Base-by-base conservation (phyloP, 2,113 vertebrate genomes). In the Galbula dea region DNA sequence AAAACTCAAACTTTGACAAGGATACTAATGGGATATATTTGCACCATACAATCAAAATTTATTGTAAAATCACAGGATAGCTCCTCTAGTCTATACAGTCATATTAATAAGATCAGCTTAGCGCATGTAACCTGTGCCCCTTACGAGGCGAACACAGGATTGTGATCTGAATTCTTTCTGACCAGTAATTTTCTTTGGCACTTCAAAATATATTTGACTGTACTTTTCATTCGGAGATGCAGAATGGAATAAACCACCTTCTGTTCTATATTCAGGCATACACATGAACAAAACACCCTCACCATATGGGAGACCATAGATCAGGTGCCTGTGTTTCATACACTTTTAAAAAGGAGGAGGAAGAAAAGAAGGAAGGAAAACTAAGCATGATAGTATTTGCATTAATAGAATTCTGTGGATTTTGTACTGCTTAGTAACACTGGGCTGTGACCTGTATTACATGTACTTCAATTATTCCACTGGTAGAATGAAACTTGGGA, bases 101-200 rank as follows among this genome's bases (percentile, higher is more conserved):
- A 0, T 43, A 48, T 65, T 32, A 74, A 3, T 19, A 34, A 37
- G 67, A 45, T 77, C 46, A 88, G 32, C 8, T 17, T 15, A 57
- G 51, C 5, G 6, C 41, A 16, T 0, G 2, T 32, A 46, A 46
- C 61, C 65, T 2, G 1, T 52, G 48, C 10, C 39, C 8, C 24
- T 67, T 57, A 30, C 29, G 72, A 52, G 61, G 46, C 27, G 90
- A 90, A 68, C 22, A 57, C 2, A 73, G 29, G 43, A 55, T 23
- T 85, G 57, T 48, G 32, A 43, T 37, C 46, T 39, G 59, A 83
- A 77, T 34, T 88, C 15, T 45, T 83, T 37, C 36, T 21, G 6
- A 71, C 26, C 4, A 67, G 41, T n/a, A 39, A 59, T 88, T 83
- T 77, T 63, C 59, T 83, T 59, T 63, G 68, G 30, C 29, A 71